A percentile compares a stretch with the other conserved stretches of the same genome.
phyloP scores from a whole-genome alignment of 2,888 invertebrate species.

The Balanococcus diminutus region DNA sequence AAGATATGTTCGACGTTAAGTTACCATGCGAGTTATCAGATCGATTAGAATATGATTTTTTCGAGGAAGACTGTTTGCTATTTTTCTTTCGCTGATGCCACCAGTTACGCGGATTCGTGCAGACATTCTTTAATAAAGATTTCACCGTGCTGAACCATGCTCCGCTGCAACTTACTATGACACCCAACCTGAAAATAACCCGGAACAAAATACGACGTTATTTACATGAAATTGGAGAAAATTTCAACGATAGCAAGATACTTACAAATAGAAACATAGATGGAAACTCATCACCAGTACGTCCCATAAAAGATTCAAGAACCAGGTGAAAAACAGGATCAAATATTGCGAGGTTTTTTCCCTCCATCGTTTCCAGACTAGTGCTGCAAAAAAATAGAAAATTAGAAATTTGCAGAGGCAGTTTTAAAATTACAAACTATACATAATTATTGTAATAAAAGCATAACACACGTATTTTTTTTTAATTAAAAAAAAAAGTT shows the following conservation, averaged over 20 bases:
- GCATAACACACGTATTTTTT: too few relatives aligned
- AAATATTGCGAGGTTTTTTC: slow-evolving; percentile 65
- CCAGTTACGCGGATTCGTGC: slow-evolving; percentile 53
- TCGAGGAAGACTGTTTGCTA: slow-evolving; percentile 46
- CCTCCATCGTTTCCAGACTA: slow-evolving; percentile 56
- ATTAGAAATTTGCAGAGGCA: too few relatives aligned
- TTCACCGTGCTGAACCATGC: slow-evolving; percentile 52
- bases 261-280: slow-evolving; percentile 75
- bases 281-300: slow-evolving; percentile 79
- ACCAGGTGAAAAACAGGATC: slow-evolving; percentile 72
- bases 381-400: slow-evolving; percentile 41
- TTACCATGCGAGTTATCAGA: slow-evolving; percentile 49
- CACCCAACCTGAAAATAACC: slow-evolving; percentile 43
- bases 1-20: slow-evolving; percentile 74
- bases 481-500: too few relatives aligned
- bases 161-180: slow-evolving; percentile 45
- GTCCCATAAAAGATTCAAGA: slow-evolving; percentile 78
- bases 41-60: slow-evolving; percentile 47
- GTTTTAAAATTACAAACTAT: too few relatives aligned
- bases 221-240: background rate
- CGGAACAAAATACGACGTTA: background rate
- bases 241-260: slow-evolving; percentile 58
- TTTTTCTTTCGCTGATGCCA: slow-evolving; percentile 51
- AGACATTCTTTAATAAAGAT: slow-evolving; percentile 42
- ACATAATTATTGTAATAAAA: too few relatives aligned